Evolutionary conservation across 2,888 invertebrate species (phyloP), one percentile per base, ranked within the genome.

Genomic region (Deladenus siricidicola): DNA sequence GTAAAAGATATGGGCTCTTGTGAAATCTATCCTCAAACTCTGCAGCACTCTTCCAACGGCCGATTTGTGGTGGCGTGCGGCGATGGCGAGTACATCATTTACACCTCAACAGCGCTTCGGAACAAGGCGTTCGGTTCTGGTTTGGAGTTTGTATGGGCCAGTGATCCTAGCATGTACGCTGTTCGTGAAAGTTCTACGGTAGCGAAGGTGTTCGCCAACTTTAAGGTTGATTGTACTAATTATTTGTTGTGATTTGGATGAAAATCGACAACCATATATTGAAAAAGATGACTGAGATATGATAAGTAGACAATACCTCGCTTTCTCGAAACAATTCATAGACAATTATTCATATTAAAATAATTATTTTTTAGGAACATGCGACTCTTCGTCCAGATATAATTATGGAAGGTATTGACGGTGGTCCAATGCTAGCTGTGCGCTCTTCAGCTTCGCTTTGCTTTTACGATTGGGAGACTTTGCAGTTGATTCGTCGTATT

Each of bases 1-100:
- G 89, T 94, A 0, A 98, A 98, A 80, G 98, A 98, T 78, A 92
- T 98, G 90, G 98, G 98, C 1, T 90, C 92, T 4, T 98, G 96
- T 80, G 98, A 98, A 82, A 93, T 98, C 66, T 98, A 96, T 80
- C 98, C 98, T 0, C 98, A 99, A 80, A 93, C 90, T 0, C 90
- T 98, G 66, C 89, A 89, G 29, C 98, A 98, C 81, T 98, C 96
- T 82, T 93, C 96, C 0, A 98, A 99, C 80, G 98, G 98, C 19
- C 86, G 90, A 83, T 84, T 59, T 48, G 87, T 89, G 3, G 96
- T 94, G 0, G 96, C 96, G 1, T 98, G 98, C 79, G 98, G 98
- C 1, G 98, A 99, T 81, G 98, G 98, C 17, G 98, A 99, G 80
- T 99, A 94, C 81, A 98, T 99, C 52, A 96, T 99, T 73, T 98